Percentiles rank a stretch among this genome's conserved stretches.
Conservation (phyloP, 2,797 vertebrate species). For the Pantherophis alleghaniensis region DNA sequence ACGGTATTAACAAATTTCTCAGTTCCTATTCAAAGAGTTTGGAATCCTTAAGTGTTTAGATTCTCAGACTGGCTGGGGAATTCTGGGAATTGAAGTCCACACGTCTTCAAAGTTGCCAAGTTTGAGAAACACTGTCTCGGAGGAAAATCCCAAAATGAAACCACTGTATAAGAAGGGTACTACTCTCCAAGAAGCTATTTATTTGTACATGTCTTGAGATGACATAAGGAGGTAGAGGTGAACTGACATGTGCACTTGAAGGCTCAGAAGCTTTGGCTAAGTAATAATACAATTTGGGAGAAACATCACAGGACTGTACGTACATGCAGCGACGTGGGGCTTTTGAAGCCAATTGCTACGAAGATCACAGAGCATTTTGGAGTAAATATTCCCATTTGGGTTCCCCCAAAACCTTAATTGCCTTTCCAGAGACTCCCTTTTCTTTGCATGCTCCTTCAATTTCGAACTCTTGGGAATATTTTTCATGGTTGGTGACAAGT, state of each 20-base stretch:
- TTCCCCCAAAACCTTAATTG: neutral
- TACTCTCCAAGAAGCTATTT: constrained; percentile 10
- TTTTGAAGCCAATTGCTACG: constrained; percentile 6
- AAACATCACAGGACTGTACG: neutral
- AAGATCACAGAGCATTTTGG: neutral
- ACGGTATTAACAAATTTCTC: neutral
- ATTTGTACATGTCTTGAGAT: constrained; percentile 16
- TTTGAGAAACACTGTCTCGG: neutral
- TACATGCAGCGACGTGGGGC: constrained; percentile 12
- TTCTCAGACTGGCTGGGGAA: neutral
- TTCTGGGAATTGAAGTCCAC: neutral
- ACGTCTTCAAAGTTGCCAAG: neutral
- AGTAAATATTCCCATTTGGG: neutral
- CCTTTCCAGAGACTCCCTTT: neutral
- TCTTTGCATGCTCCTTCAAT: neutral
- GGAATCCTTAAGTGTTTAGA: neutral
- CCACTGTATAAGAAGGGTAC: constrained; percentile 14
- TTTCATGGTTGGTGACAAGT: neutral
- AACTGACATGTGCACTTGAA: constrained; percentile 14
- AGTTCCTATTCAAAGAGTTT: neutral
- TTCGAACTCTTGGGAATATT: neutral
- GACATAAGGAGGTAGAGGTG: constrained; percentile 21
- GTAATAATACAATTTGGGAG: neutral
- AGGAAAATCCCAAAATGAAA: neutral
- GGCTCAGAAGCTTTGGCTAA: constrained; percentile 13